Base-by-base conservation (phyloP, 2,888 invertebrate genomes). In the Chironomus tentans region DNA sequence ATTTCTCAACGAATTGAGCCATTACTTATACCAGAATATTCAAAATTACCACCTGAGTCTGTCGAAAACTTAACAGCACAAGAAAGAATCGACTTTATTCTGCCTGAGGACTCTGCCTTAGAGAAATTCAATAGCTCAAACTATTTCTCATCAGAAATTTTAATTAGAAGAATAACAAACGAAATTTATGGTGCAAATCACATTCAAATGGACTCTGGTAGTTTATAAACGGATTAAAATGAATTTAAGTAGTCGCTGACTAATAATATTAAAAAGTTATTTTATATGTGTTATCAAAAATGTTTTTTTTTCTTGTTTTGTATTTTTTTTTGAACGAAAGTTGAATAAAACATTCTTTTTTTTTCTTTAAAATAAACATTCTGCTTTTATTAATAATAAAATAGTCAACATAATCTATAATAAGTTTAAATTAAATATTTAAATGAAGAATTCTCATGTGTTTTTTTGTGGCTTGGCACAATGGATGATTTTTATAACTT, bases 1-100 rank as follows among this genome's bases (percentile, higher is more conserved):
- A 74, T 74, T 48, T 47, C 47, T 6, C 74, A 74, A 24, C 47
- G 74, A 15, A 68, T 74, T 65, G 74, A 74, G 47, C 74, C 74
- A 68, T 62, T 74, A 4, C 21, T 74, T 22, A 47, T 62, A 4
- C 48, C 74, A 15, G 68, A 74, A 65, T 68, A 21, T 22, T 21
- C 74, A 15, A 22, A 15, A 28, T n/a, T 21, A 2, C 65, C 74
- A 48, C 74, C 74, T 4, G 74, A 74, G 21, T 28, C 21, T 5
- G 68, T 48, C 22, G 74, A 74, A 6, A 68, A 65, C 21, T 24
- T 46, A 48, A 13, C 65, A 18, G 4, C 47, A 5, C 18, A 24
- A 10, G 65, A 74, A 13, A 38, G 74, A 74, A 68, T 65, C 13
- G 74, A 74, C 13, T 74, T 62, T 22, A 74, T 38, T 1, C 2